Percentiles rank a stretch among this genome's conserved stretches.
Conservation (phyloP, 2,113 vertebrate species). For the Elaphurus davidianus region DNA sequence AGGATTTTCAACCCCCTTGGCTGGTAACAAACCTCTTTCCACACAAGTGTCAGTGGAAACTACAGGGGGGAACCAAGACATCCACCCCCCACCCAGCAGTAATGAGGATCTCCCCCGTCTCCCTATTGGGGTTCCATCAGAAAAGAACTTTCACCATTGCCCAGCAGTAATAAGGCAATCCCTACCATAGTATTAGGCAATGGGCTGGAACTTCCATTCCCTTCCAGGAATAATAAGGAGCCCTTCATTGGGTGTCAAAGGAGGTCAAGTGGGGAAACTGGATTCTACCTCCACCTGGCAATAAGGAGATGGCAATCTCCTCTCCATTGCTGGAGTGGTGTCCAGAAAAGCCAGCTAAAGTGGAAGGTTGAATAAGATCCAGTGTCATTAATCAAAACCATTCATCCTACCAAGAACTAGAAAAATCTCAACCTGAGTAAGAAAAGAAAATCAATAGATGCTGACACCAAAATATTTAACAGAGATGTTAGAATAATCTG, state of each 20-base stretch:
- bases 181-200: background rate
- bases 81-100: background rate
- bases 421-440: background rate
- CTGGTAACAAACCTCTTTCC: background rate
- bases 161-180: background rate
- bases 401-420: background rate
- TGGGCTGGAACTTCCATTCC: background rate
- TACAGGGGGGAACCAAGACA: background rate
- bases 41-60: background rate
- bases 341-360: background rate
- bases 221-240: background rate
- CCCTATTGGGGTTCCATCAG: background rate
- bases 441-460: background rate
- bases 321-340: background rate
- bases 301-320: background rate
- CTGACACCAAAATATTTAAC: background rate
- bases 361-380: background rate
- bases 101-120: background rate
- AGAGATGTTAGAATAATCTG: background rate
- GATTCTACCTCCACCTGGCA: background rate
- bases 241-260: background rate
- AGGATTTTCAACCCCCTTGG: background rate
- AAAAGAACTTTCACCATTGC: background rate
- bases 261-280: background rate
- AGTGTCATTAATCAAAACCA: background rate